Base-by-base conservation (phyloP, 2,113 vertebrate genomes). In the Cygnus buccinator region DNA sequence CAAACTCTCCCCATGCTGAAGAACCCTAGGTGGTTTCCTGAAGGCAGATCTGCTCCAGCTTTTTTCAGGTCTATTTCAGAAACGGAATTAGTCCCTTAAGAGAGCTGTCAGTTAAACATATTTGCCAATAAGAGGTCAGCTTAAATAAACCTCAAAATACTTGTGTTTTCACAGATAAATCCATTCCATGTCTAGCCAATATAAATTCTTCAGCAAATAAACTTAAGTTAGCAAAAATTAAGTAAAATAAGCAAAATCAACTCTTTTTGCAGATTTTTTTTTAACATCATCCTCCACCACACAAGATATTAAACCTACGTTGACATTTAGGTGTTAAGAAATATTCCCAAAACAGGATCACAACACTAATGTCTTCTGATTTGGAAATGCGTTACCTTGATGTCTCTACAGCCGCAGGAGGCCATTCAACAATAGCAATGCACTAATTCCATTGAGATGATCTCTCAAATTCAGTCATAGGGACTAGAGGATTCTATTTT, bases 391-490 rank as follows among this genome's bases (percentile, higher is more conserved):
- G 90, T 87, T 96, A 90, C 96, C 93, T 96, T 92, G 90, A 77
- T 94, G 94, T 95, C 93, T 96, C 88, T 84, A 92, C 11, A 96
- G 88, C 92, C 95, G 74, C 96, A 84, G 93, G 93, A 96, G 92
- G 59, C 68, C 92, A 92, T 67, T 92, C 93, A 90, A 57, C 93
- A 90, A 92, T 79, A 83, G 85, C 92, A 88, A 86, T 22, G 94
- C 96, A 95, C 73, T 95, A 96, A 96, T 94, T 94, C 94, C 93
- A 96, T 95, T 95, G 95, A 93, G 95, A 92, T 96, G 82, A 91
- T 94, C 83, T 7, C 93, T 96, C 93, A 89, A 96, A 96, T 90
- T 84, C 93, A 92, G 85, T 90, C 93, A 89, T 89, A 88, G 79
- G 90, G 68, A 61, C 90, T 65, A 88, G 82, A 0, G 8, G 90